Base-by-base conservation (phyloP, 2,797 vertebrate species). In the Sebastolobus alascanus region DNA sequence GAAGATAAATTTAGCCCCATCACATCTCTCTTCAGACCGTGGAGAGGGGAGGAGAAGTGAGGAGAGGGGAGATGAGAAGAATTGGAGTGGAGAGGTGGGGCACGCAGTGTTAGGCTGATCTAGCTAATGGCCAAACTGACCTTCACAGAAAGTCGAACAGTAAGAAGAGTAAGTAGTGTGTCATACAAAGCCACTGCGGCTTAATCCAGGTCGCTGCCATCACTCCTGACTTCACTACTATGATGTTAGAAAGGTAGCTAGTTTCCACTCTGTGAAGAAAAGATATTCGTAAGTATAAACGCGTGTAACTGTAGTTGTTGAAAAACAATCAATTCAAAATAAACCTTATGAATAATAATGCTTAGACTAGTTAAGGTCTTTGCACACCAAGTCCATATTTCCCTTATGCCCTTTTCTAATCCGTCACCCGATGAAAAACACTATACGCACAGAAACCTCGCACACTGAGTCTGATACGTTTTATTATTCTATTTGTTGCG, bases 91-190 rank as follows among this genome's bases (percentile, higher is more conserved):
- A 91, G 93, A 93, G 94, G 92, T 92, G 90, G 90, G 88, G 89
- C 88, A 86, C 64, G 61, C 83, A 52, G 88, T 76, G 87, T 85
- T 87, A 82, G 87, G 90, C 89, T 90, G 92, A 94, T 94, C 87
- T 83, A 91, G 90, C 92, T 94, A 94, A 94, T 94, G 90, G 93
- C 89, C 89, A 91, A 77, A 92, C 77, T 94, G 94, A 95, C 94
- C 94, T 94, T 95, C 90, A 92, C 70, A 78, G 87, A 93, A 94
- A 93, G 93, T 94, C 90, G 76, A 92, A 89, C 82, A 83, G 79
- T 76, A 86, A 90, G 84, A 90, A 88, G 80, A 93, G 88, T 89
- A 92, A 92, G 87, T 92, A 87, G 77, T 75, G 85, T 93, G 91
- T 90, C 91, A 86, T 85, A 83, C 80, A 83, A 90, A 90, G 86